phyloP scores from a whole-genome alignment of 2,888 invertebrate genomes.

The Esperia sulphurella region DNA sequence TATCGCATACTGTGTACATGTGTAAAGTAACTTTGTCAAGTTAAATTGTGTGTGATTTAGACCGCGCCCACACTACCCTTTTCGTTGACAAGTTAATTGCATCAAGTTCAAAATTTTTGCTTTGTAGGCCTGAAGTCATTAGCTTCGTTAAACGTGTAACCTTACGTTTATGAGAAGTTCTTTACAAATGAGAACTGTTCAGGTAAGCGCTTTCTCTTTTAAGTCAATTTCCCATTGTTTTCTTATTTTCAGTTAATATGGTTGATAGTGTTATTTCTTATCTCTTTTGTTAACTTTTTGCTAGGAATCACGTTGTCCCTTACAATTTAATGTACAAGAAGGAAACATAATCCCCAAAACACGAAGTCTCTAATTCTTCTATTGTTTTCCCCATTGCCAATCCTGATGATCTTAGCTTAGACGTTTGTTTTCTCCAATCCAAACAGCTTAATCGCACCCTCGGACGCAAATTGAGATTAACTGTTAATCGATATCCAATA shows the following conservation, averaged over 20 bases:
- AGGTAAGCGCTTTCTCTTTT: no score
- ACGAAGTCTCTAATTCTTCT: slow-evolving; percentile 3
- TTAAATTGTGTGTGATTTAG: slow-evolving; percentile 46
- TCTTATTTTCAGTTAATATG: no score
- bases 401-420: slow-evolving; percentile 41
- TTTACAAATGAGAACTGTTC: no score
- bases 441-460: slow-evolving; percentile 49
- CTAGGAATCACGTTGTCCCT: background rate
- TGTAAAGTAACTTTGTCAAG: slow-evolving; percentile 30
- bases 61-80: slow-evolving; percentile 9
- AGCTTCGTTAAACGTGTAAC: no score
- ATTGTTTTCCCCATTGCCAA: slow-evolving; percentile 19
- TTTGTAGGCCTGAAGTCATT: no score
- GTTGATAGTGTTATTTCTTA: no score
- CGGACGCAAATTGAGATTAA: slow-evolving; percentile 59
- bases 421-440: slow-evolving; percentile 47
- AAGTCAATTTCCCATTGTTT: no score
- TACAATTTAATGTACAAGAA: background rate
- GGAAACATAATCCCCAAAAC: slow-evolving; percentile 1
- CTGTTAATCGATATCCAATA: slow-evolving; percentile 51
- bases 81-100: slow-evolving; percentile 1
- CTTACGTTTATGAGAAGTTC: no score
- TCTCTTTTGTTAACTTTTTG: no score
- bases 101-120: background rate
- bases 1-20: slow-evolving; percentile 14